These are phyloP conservation scores for Cebus imitator DNA, from an alignment of 2,113 vertebrate genomes.

Conservation along the genomic window DNA sequence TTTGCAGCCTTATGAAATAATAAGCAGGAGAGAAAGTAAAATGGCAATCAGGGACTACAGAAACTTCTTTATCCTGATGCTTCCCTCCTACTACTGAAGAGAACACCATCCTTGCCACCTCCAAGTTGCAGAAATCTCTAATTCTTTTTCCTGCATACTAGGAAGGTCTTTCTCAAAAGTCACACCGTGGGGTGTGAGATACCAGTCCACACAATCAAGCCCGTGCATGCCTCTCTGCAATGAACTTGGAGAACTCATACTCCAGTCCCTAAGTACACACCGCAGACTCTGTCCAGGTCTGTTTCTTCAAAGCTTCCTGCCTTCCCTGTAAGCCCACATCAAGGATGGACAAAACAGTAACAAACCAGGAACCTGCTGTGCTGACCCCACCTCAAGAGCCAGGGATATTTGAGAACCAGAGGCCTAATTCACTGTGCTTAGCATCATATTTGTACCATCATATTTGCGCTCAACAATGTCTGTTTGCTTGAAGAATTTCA, in stretches of 20 bases:
- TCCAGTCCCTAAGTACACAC: background rate
- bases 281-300: background rate
- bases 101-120: background rate
- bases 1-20: background rate
- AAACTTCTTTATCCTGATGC: too few species aligned
- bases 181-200: too few species aligned
- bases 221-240: background rate
- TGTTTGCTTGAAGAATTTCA: background rate
- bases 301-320: background rate
- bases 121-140: background rate
- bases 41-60: background rate
- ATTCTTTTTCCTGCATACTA: background rate
- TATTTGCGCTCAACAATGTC: background rate
- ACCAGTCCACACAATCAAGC: background rate
- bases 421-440: background rate
- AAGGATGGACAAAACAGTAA: background rate
- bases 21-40: background rate
- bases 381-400: background rate
- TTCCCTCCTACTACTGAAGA: background rate
- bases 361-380: background rate
- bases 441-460: background rate
- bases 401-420: background rate
- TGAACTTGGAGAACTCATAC: background rate
- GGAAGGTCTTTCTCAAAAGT: background rate
- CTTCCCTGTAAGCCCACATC: fast-evolving